Evolutionary conservation across 2,797 vertebrate genomes (phyloP), one percentile per base, ranked within the genome.

Genomic region (Periparus ater): DNA sequence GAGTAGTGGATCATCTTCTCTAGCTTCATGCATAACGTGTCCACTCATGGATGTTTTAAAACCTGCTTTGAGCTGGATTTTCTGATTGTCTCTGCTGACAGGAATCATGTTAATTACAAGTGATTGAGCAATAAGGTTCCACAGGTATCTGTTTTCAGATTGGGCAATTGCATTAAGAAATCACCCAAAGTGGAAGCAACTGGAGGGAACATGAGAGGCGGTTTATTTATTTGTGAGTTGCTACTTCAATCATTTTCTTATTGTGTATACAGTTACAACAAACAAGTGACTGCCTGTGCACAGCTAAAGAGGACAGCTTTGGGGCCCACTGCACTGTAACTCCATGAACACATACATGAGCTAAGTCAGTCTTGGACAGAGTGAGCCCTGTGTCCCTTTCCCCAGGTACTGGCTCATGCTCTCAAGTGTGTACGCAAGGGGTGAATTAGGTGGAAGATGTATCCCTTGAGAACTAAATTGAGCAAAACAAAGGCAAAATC

Each of bases 361-460:
- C 26, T 57, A 57, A 86, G 54, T 38, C 32, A 75, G 29, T 10
- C 42, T 75, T 34, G 9, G 42, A 42, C 0, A 1, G 26, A 78
- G 26, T 6, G 21, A 80, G 27, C 53, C 54, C 48, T 34, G 42
- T 47, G 50, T 89, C 42, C 42, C 34, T 68, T 40, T 91, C 13
- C 63, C 30, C 50, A 54, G n/a, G 30, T 47, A 34, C 23, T 13
- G 6, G 18, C 42, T 93, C 0, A 1, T 0, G 0, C 26, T 27
- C 70, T 91, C 9, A 10, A 5, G 44, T 42, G 76, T 67, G 29
- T 67, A 42, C 26, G 27, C 0, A 0, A 60, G 48, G 44, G 21
- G 16, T 82, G 48, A 77, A 88, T 81, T 23, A 55, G 17, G 17
- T 65, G 42, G 54, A 57, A 80, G 51, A 54, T 44, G 7, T 29